A percentile compares a stretch with the other conserved stretches of the same genome.
Conservation (phyloP, 2,888 invertebrate genomes). For the Stenurella melanura region DNA sequence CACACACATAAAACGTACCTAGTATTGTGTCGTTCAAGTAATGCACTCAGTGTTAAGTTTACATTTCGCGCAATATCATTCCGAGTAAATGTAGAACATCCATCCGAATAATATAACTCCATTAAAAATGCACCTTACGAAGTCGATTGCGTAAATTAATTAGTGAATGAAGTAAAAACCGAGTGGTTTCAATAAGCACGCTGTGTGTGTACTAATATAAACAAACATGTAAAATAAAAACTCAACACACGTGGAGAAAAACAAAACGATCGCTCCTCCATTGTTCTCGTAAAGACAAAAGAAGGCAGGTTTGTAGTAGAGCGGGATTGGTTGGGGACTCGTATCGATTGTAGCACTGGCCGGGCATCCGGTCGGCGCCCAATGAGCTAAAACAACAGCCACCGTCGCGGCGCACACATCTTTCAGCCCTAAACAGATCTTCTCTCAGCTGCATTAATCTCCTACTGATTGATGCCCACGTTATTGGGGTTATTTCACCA, state of each 20-base stretch:
- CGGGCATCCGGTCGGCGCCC: constrained; percentile 72
- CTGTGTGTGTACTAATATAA: constrained; percentile 42
- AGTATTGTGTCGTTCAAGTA: too few relatives aligned
- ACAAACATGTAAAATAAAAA: constrained; percentile 43
- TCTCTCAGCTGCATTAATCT: constrained; percentile 37
- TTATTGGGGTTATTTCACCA: constrained; percentile 19
- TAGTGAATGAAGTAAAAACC: constrained; percentile 40
- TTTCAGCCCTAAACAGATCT: constrained; percentile 46
- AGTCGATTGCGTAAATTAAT: constrained; percentile 37
- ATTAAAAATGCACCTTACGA: constrained; percentile 22
- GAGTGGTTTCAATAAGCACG: constrained; percentile 40
- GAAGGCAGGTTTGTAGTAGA: constrained; percentile 71
- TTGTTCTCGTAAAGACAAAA: constrained; percentile 73
- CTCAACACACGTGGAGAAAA: constrained; percentile 65
- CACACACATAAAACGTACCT: too few relatives aligned
- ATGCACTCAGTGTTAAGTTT: too few relatives aligned
- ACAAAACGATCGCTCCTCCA: constrained; percentile 72
- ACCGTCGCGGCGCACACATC: constrained; percentile 68
- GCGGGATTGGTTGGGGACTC: constrained; percentile 71
- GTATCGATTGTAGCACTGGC: constrained; percentile 72
- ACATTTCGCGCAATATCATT: too few relatives aligned
- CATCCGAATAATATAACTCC: background rate
- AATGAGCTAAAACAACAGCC: constrained; percentile 74
- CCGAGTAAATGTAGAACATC: background rate
- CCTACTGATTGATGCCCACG: constrained; percentile 30